A percentile compares a stretch with the other conserved stretches of the same genome.
Conservation (phyloP, 2,113 vertebrate species). For the Ageneiosus marmoratus region DNA sequence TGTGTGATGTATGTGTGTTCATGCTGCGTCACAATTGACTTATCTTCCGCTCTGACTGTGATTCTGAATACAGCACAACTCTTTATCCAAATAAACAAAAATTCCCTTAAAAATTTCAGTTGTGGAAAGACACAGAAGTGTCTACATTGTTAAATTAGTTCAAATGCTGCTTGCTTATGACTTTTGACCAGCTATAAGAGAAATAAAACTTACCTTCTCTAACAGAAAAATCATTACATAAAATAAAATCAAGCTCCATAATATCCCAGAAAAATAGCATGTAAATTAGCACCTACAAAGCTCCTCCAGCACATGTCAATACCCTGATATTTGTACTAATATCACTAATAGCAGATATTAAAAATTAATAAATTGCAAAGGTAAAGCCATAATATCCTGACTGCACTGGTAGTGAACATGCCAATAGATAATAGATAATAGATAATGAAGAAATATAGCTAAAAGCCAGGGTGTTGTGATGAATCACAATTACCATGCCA, state of each 20-base stretch:
- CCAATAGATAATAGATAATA: no score
- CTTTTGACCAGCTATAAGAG: not conserved
- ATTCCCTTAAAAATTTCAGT: not conserved
- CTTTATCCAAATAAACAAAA: not conserved
- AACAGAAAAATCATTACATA: not conserved
- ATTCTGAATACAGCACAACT: not conserved
- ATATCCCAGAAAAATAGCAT: not conserved
- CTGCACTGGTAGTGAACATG: no score
- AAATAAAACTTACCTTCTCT: not conserved
- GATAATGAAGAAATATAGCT: not conserved
- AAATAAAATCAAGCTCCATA: not conserved
- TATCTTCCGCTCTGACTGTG: not conserved
- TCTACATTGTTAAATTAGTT: no score
- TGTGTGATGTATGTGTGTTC: not conserved
- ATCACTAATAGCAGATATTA: not conserved
- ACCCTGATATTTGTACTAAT: not conserved
- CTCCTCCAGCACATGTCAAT: not conserved
- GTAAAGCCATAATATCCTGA: not conserved
- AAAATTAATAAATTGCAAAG: not conserved
- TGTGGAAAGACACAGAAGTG: not conserved
- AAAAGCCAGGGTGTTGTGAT: not conserved
- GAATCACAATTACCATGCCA: not conserved
- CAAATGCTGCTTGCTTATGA: slow-evolving; percentile 1
- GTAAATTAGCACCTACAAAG: not conserved
- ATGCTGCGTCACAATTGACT: not conserved